phyloP scores from a whole-genome alignment of 2,113 vertebrate species.

The Scolopax mira region DNA sequence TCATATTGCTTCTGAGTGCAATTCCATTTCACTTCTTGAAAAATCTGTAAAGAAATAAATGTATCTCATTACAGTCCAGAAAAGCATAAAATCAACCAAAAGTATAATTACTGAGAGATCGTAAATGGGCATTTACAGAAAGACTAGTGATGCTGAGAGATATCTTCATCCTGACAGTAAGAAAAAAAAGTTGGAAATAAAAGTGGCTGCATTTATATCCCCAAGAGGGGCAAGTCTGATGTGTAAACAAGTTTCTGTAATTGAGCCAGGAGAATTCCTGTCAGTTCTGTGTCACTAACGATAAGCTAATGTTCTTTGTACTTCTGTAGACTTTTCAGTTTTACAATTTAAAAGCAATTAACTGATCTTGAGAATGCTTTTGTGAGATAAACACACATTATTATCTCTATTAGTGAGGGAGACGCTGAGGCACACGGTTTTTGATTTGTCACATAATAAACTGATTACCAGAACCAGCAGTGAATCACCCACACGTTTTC shows the following conservation, averaged over 20 bases:
- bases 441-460: background rate
- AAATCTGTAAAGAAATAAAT: background rate
- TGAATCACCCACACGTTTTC: background rate
- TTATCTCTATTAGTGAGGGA: background rate
- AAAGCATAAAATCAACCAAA: background rate
- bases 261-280: conserved; percentile 15
- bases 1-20: background rate
- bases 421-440: background rate
- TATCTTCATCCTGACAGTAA: background rate
- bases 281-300: background rate
- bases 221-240: background rate
- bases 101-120: background rate
- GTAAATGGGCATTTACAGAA: conserved; percentile 23
- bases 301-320: background rate
- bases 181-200: background rate
- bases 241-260: conserved; percentile 29
- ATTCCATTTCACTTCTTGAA: background rate
- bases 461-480: background rate
- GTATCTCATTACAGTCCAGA: background rate
- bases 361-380: background rate
- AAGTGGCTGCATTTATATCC: background rate
- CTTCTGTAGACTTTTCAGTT: background rate
- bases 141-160: background rate
- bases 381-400: background rate
- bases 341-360: conserved; percentile 31